phyloP scores from a whole-genome alignment of 2,888 invertebrate species.

The Drosophila quasianomalipes region DNA sequence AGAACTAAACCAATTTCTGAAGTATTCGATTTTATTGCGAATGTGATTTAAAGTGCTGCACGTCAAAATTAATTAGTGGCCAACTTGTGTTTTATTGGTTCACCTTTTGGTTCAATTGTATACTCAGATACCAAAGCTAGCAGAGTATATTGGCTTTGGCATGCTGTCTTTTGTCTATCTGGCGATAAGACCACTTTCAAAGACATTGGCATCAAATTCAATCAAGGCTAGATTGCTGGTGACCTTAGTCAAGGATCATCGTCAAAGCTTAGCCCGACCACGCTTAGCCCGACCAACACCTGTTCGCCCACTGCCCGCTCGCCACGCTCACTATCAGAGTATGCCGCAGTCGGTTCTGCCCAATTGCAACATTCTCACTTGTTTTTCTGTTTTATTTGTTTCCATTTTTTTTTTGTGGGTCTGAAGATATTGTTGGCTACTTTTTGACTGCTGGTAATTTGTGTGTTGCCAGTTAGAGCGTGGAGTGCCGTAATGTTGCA shows the following conservation, averaged over 20 bases:
- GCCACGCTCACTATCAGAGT: not conserved
- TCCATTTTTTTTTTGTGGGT: slow-evolving; percentile 1
- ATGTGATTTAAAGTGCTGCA: not conserved
- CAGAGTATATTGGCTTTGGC: no score
- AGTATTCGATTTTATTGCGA: not conserved
- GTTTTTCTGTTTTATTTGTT: slow-evolving; percentile 7
- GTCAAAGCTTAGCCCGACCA: not conserved
- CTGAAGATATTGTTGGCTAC: slow-evolving; percentile 55
- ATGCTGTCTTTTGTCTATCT: not conserved
- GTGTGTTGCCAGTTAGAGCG: slow-evolving; percentile 54
- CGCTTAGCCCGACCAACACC: not conserved
- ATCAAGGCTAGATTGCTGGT: not conserved
- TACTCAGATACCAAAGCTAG: not conserved
- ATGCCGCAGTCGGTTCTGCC: not conserved
- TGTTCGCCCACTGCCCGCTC: no score
- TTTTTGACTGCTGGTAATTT: slow-evolving; percentile 70
- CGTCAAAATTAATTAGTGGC: not conserved
- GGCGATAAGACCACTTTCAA: no score
- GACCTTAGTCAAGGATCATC: not conserved
- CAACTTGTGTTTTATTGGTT: not conserved
- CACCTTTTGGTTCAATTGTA: not conserved
- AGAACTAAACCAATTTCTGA: not conserved
- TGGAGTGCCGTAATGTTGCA: slow-evolving; percentile 6
- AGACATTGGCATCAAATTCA: no score
- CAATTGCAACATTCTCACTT: not conserved